Evolutionary conservation across 2,888 invertebrate genomes (phyloP), one percentile per base, ranked within the genome.

Genomic region (Ceratothoa steindachneri): DNA sequence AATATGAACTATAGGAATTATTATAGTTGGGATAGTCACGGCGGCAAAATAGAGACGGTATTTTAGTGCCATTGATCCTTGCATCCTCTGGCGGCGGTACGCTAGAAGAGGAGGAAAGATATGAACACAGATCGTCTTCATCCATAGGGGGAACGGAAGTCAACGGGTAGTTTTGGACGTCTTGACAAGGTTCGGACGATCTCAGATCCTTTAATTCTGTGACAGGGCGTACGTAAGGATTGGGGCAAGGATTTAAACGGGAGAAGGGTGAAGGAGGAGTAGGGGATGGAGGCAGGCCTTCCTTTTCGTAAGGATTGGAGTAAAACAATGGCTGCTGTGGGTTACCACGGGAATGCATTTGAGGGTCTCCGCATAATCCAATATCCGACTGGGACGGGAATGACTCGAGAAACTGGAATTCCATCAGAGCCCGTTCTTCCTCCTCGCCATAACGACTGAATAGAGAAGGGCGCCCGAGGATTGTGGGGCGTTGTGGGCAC

Each of bases 371-470:
- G 41, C 41, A 15, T 15, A 41, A 15, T 1, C 1, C 24, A 24
- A 60, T 1, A 4, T 73, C 77, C 27, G 77, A 74, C 41, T 74
- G 71, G 24, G 77, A 77, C 7, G 77, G 73, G 52, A 73, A 77
- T 41, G 73, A 66, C 60, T 77, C 71, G 22, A 92, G 88, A 87
- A 92, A 92, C 86, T 91, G 91, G 86, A 92, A 92, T 82, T 89
- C 89, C 80, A 91, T 90, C 81, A 92, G 90, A 79, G 91, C 91
- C 83, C 90, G 91, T 79, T 88, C 87, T 83, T 92, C 91, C 81
- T 90, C 90, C 81, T 90, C 90, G 67, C 91, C 91, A 86, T 88
- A 92, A 81, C 91, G 88, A 78, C 90, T 89, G 87, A 88, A 92
- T 87, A 92, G 90, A 82, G 90, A 91, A 80, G 89, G 88, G 77